Evolutionary conservation across 2,797 vertebrate genomes (phyloP), one percentile per base, ranked within the genome.

Genomic region (Heliangelus exortis): DNA sequence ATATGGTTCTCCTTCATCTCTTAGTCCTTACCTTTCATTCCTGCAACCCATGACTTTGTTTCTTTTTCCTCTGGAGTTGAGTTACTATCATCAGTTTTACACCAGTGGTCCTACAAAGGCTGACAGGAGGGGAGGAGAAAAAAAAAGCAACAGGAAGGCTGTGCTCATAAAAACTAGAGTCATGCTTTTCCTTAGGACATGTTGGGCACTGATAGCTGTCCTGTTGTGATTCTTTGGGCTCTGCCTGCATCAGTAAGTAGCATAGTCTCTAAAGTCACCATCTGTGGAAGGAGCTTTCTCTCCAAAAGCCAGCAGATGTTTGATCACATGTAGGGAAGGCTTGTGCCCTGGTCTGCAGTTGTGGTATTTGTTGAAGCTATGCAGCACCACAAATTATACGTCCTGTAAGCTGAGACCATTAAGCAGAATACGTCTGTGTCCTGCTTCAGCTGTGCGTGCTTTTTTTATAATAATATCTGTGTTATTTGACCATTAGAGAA

Each of bases 381-480:
- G 41, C 22, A 8, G 84, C n/a, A 12, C 31, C 63, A 61, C 61
- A 74, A 53, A 71, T 59, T 36, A 61, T 14, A 62, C 4, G 0
- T 9, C 22, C 18, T 19, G 6, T 53, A 53, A 79, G 15, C 58
- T 59, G 31, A 83, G 69, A 48, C 47, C 17, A 4, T 48, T 31
- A 15, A 82, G 25, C 41, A 66, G 29, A 71, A 7, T 47, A 21
- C 53, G 74, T 55, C 28, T 63, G 0, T 71, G 53, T 85, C 36
- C 12, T 53, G 0, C 45, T 73, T 74, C 28, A 51, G 33, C 48
- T 33, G 2, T 59, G 26, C 63, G 23, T 63, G 36, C 31, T 67
- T 33, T 33, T 33, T 88, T 53, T 77, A 8, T 53, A 80, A 28
- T 0, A 0, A 6, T 28, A 20, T 23, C 50, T 83, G 1, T 7